Base-by-base conservation (phyloP, 2,113 vertebrate species). In the Archocentrus centrarchus region DNA sequence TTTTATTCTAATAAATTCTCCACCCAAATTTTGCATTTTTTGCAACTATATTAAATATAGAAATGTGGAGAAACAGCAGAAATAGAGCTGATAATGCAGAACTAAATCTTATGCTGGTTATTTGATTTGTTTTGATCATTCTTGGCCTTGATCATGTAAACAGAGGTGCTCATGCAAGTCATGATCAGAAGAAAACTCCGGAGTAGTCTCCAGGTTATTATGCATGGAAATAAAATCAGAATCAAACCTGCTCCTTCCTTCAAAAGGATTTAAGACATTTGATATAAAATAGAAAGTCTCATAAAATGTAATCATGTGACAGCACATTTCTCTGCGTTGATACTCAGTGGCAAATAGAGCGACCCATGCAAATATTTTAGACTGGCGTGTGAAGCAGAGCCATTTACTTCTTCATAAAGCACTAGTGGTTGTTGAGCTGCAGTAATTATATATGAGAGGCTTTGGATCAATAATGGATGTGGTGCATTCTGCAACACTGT, bases 381-480 rank as follows among this genome's bases (percentile, higher is more conserved):
- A 68, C 64, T 58, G 87, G 90, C 60, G 83, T 87, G 88, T 84
- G 85, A 86, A 77, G 47, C 77, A 60, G 79, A 86, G 81, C 81
- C 47, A 87, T 93, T 90, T 83, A 81, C 88, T 66, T 92, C 89
- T 91, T 92, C 88, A 93, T 92, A 89, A 92, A 92, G 68, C 62
- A 60, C 18, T 83, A 59, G 37, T 77, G 86, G 88, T 89, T 95
- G 91, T 94, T 95, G 86, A 86, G 91, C 93, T 87, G 88, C 91
- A 91, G 93, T 94, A 93, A 95, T 94, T 95, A 95, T 93, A 89
- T 92, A 93, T 92, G 91, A 93, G 86, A 87, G 92, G 61, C 80
- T 79, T 75, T 37, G 81, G 89, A 93, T 94, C 95, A 89, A 95
- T 95, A 94, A 88, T 85, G 88, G 89, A 92, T 89, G 90, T 77